A percentile compares a stretch with the other conserved stretches of the same genome.
Conservation (phyloP, 1,140 invertebrate genomes). For the Listronotus oregonensis region DNA sequence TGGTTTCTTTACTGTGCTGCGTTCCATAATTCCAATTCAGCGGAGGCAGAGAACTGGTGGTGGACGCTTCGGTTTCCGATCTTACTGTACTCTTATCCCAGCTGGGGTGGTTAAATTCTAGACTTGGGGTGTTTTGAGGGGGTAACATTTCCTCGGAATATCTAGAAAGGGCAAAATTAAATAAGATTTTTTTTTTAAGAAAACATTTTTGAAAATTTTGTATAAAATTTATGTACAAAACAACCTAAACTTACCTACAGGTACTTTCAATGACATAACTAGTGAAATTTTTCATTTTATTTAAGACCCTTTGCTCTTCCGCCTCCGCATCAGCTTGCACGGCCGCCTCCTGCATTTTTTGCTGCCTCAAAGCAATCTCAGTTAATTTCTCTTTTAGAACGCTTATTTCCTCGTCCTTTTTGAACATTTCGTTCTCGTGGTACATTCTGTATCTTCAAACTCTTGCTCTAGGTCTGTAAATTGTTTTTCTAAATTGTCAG, state of each 20-base stretch:
- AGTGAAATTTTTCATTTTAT: constrained; percentile 46
- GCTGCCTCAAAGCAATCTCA: constrained; percentile 40
- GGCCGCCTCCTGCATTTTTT: constrained; percentile 33
- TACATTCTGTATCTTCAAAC: constrained; percentile 63
- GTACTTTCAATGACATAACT: constrained; percentile 41
- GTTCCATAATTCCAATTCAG: constrained; percentile 30
- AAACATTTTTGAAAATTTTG: too few species aligned
- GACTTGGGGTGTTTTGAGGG: constrained; percentile 2
- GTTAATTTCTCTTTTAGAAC: constrained; percentile 61
- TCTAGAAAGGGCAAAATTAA: constrained; percentile 1
- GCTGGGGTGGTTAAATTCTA: constrained; percentile 16
- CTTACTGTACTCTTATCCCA: constrained; percentile 21
- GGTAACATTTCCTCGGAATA: constrained; percentile 36
- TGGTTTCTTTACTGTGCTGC: constrained; percentile 10
- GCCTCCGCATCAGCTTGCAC: constrained; percentile 41
- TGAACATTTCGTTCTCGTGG: constrained; percentile 56
- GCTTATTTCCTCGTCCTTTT: constrained; percentile 62
- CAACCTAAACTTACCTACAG: constrained; percentile 1
- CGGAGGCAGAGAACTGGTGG: constrained; percentile 30
- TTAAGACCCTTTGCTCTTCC: constrained; percentile 35
- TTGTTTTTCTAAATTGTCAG: constrained; percentile 72
- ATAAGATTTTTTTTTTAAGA: too few species aligned
- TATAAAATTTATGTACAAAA: too few species aligned
- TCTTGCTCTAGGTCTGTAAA: constrained; percentile 75
- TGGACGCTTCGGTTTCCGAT: constrained; percentile 28